Conservation (phyloP, 2,888 invertebrate genomes). For the Agrotis puta region DNA sequence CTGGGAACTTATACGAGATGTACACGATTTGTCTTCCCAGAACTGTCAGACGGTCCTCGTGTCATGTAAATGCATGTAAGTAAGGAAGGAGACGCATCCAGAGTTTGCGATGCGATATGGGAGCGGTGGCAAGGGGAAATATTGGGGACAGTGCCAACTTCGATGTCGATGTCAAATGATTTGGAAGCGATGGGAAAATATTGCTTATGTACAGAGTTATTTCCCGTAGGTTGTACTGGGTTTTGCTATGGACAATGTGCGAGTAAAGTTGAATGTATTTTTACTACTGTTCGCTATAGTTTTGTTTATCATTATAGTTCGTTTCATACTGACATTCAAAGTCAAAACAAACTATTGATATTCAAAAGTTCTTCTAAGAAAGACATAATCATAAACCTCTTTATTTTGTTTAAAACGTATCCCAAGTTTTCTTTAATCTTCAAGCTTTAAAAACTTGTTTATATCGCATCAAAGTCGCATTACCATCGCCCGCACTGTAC, state of each 20-base stretch:
- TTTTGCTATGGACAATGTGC: slow-evolving; percentile 1
- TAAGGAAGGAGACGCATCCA: slow-evolving; percentile 49
- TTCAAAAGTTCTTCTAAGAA: neutral
- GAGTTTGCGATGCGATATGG: slow-evolving; percentile 49
- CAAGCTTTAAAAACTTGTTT: slow-evolving; percentile 54
- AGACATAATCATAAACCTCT: slow-evolving; percentile 21
- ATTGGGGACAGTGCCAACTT: slow-evolving; percentile 49
- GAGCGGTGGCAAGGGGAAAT: slow-evolving; percentile 31
- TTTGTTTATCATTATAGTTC: neutral
- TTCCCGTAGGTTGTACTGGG: neutral
- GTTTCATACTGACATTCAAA: neutral
- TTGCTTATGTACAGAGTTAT: slow-evolving; percentile 22
- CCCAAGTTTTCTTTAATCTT: slow-evolving; percentile 47
- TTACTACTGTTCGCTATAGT: neutral
- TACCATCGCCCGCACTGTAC: slow-evolving; percentile 57
- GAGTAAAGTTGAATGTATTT: neutral
- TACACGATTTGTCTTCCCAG: slow-evolving; percentile 75
- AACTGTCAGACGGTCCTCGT: slow-evolving; percentile 74
- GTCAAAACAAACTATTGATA: slow-evolving; percentile 5
- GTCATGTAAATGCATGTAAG: slow-evolving; percentile 71
- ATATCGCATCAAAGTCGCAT: slow-evolving; percentile 65
- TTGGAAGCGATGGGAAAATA: slow-evolving; percentile 50
- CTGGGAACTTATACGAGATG: slow-evolving; percentile 67
- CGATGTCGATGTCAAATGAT: slow-evolving; percentile 51
- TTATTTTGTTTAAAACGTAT: slow-evolving; percentile 29